Evolutionary conservation across 2,113 vertebrate species (phyloP).

Genomic region (Bufo gargarizans): DNA sequence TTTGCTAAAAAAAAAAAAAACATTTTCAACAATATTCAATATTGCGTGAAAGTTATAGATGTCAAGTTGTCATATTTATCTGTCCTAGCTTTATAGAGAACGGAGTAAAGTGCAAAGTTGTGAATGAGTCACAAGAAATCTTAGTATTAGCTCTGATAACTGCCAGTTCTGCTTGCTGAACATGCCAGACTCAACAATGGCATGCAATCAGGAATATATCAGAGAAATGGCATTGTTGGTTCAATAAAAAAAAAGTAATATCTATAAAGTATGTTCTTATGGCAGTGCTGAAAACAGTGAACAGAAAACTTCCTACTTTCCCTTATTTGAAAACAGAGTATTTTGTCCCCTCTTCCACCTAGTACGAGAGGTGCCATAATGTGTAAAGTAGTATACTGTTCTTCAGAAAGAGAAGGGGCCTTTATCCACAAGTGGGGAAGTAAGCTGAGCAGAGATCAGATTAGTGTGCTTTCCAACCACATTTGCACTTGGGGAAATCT

Average conservation of each 20-base stretch:
- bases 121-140: background rate
- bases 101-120: background rate
- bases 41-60: background rate
- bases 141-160: background rate
- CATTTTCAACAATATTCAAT: background rate
- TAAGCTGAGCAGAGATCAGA: no score
- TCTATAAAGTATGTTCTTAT: background rate
- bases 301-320: background rate
- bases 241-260: background rate
- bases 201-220: background rate
- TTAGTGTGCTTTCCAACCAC: no score
- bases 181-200: background rate
- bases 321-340: background rate
- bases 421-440: background rate
- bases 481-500: no score
- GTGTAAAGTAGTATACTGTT: background rate
- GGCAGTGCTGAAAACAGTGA: background rate
- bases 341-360: background rate
- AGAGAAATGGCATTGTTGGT: background rate
- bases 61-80: background rate
- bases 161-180: background rate
- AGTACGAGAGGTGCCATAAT: background rate
- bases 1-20: background rate
- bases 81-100: background rate
- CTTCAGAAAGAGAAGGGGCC: background rate